Conservation (phyloP, 2,888 invertebrate genomes). For the Dermolepida albohirtum region DNA sequence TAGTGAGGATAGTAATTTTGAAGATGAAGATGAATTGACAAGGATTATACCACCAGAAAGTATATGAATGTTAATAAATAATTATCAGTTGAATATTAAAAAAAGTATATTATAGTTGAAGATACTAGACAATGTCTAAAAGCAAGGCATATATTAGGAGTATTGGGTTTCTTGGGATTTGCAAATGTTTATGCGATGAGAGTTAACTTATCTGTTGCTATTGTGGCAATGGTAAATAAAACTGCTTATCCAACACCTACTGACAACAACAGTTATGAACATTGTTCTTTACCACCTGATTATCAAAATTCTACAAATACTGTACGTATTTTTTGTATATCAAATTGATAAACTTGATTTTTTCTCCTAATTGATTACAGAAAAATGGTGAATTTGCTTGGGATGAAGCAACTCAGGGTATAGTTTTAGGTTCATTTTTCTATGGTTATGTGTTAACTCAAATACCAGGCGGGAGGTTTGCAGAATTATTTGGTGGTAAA, state of each 20-base stretch:
- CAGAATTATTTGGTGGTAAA: slow-evolving; percentile 90
- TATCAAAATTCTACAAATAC: slow-evolving; percentile 32
- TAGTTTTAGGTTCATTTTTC: slow-evolving; percentile 86
- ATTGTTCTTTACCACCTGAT: slow-evolving; percentile 67
- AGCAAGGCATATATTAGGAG: slow-evolving; percentile 81
- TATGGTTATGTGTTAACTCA: slow-evolving; percentile 87
- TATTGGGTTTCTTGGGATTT: slow-evolving; percentile 89
- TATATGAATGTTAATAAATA: slow-evolving; percentile 7
- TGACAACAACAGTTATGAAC: slow-evolving; percentile 70
- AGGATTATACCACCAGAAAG: slow-evolving; percentile 60
- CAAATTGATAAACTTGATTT: neutral
- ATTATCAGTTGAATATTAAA: neutral
- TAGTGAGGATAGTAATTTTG: slow-evolving; percentile 52
- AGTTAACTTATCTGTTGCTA: slow-evolving; percentile 92
- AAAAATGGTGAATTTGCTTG: slow-evolving; percentile 80
- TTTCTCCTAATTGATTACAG: slow-evolving; percentile 61
- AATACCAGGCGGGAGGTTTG: slow-evolving; percentile 84
- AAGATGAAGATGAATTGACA: slow-evolving; percentile 63
- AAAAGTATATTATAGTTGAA: slow-evolving; percentile 60
- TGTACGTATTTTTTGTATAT: slow-evolving; percentile 9
- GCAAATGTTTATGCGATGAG: slow-evolving; percentile 91
- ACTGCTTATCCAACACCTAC: slow-evolving; percentile 71
- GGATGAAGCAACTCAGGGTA: slow-evolving; percentile 82
- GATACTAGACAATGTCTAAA: slow-evolving; percentile 78
- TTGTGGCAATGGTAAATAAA: slow-evolving; percentile 93